Conservation (phyloP, 2,797 vertebrate species). For the Hypotaenidia okinawae region DNA sequence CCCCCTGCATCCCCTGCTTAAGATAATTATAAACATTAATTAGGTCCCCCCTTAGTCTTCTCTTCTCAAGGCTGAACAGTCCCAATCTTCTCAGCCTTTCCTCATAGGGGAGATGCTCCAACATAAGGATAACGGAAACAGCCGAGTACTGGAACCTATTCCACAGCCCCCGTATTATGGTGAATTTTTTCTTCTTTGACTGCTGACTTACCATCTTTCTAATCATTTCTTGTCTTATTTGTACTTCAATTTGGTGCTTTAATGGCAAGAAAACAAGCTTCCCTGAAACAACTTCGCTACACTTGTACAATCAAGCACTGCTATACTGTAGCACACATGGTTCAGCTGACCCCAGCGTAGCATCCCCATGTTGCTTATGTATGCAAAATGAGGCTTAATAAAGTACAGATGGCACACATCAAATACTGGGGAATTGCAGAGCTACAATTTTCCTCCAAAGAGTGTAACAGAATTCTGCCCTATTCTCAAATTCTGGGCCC, state of each 20-base stretch:
- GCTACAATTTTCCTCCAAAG: constrained; percentile 8
- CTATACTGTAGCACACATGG: constrained; percentile 47
- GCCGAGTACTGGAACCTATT: background rate
- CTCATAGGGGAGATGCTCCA: too few species aligned
- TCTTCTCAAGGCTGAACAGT: too few species aligned
- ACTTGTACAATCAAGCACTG: constrained; percentile 25
- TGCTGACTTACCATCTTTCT: constrained; percentile 12
- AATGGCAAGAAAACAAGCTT: constrained; percentile 38
- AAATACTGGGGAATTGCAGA: background rate
- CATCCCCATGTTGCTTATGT: constrained; percentile 53
- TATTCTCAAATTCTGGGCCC: background rate
- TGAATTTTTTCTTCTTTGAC: background rate
- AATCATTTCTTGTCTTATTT: constrained; percentile 38
- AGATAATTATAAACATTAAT: too few species aligned
- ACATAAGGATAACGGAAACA: constrained; percentile 25
- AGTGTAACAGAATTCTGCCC: background rate
- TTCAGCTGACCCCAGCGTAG: constrained; percentile 34
- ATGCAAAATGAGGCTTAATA: constrained; percentile 55
- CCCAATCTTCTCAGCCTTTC: too few species aligned
- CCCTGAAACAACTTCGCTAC: constrained; percentile 50
- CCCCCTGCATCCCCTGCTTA: too few species aligned
- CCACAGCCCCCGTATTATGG: background rate
- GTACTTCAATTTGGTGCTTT: constrained; percentile 40
- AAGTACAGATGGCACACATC: constrained; percentile 40
- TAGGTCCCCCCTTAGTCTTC: too few species aligned